Percentiles rank a stretch among this genome's conserved stretches.
Conservation (phyloP, 2,797 vertebrate genomes). For the Denticeps clupeoides region DNA sequence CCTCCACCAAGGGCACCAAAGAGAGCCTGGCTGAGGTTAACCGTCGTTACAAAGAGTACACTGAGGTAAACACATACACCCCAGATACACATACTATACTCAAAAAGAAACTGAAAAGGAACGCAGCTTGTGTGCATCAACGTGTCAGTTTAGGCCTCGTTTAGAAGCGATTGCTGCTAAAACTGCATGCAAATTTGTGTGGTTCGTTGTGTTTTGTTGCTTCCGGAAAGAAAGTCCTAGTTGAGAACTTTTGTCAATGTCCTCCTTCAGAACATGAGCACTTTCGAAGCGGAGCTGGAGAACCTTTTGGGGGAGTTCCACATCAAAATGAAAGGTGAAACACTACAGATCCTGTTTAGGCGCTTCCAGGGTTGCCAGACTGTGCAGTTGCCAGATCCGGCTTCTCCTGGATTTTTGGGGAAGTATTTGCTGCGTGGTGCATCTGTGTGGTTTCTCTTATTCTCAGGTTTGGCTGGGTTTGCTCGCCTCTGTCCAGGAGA, state of each 20-base stretch:
- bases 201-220: background rate
- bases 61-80: constrained; percentile 64
- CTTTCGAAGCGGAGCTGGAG: constrained; percentile 88
- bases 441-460: background rate
- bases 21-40: constrained; percentile 89
- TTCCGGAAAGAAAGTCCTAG: no score
- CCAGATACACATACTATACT: background rate
- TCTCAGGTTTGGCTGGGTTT: constrained; percentile 59
- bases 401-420: no score
- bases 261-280: constrained; percentile 78
- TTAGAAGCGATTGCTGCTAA: no score
- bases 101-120: background rate
- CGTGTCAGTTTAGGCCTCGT: background rate
- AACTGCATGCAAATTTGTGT: background rate
- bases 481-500: constrained; percentile 64
- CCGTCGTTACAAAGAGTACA: constrained; percentile 88
- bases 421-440: background rate
- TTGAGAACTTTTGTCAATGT: no score
- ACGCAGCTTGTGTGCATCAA: no score
- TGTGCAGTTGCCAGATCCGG: no score
- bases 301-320: constrained; percentile 91
- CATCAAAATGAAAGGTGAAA: constrained; percentile 96
- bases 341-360: no score
- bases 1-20: constrained; percentile 83
- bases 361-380: no score